phyloP scores from a whole-genome alignment of 2,113 vertebrate species.

The Grantiella picta region DNA sequence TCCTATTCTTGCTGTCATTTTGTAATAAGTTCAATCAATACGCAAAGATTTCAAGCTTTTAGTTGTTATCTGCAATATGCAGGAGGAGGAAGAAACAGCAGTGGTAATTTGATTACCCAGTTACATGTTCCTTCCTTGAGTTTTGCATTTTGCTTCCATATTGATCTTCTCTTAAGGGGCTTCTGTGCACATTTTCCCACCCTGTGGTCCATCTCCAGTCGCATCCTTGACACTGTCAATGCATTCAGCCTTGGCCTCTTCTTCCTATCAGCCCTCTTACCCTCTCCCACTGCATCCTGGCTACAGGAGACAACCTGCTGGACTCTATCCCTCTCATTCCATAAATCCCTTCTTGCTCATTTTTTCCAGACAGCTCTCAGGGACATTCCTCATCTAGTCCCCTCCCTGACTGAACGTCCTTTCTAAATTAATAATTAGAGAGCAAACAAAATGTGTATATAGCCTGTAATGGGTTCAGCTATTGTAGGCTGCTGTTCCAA shows the following conservation, averaged over 20 bases:
- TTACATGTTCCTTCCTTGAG: neutral
- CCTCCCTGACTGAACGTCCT: neutral
- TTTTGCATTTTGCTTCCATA: neutral
- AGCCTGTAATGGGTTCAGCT: neutral
- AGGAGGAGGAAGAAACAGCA: neutral
- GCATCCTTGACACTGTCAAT: neutral
- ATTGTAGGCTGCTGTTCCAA: neutral
- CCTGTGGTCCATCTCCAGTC: neutral
- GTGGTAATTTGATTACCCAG: neutral
- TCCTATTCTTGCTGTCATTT: neutral
- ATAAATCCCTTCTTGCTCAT: neutral
- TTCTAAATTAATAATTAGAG: constrained; percentile 53
- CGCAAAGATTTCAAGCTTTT: neutral
- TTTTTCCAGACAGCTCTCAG: neutral
- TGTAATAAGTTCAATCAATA: neutral
- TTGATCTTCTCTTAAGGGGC: neutral
- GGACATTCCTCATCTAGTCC: neutral
- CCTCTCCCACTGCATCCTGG: neutral
- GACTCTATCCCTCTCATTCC: neutral
- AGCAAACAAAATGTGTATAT: constrained; percentile 17
- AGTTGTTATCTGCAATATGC: neutral
- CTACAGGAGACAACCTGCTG: neutral
- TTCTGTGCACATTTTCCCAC: neutral
- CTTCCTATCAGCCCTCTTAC: neutral
- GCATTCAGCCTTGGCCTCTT: neutral